Conservation (phyloP, 2,797 vertebrate genomes). For the Eulemur mongoz region DNA sequence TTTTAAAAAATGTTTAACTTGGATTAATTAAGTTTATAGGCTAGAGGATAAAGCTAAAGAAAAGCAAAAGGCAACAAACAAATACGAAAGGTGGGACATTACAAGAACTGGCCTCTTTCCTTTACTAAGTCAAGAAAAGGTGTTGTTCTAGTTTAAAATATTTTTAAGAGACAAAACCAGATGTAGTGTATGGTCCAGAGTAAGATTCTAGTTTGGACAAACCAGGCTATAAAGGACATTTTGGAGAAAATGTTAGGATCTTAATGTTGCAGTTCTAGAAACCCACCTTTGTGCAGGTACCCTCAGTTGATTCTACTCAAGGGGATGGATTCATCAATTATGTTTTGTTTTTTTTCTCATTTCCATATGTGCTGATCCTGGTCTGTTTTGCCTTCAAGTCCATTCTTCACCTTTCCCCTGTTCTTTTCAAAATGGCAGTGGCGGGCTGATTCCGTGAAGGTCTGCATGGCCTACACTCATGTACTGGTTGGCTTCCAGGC, state of each 20-base stretch:
- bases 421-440: background rate
- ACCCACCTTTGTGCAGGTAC: background rate
- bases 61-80: background rate
- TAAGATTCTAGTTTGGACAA: slow-evolving; percentile 18
- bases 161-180: background rate
- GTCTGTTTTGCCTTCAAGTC: background rate
- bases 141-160: slow-evolving; percentile 1
- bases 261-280: background rate
- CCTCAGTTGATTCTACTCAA: background rate
- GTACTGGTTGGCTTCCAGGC: background rate
- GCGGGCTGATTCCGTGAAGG: background rate
- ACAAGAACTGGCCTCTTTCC: background rate
- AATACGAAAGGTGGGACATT: background rate
- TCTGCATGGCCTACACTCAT: background rate
- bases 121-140: background rate
- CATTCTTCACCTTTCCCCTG: background rate
- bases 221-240: background rate
- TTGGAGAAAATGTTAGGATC: background rate
- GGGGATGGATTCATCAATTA: background rate
- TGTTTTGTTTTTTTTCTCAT: background rate
- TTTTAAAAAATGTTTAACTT: background rate
- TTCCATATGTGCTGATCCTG: background rate
- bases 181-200: background rate
- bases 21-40: background rate
- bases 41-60: background rate